Evolutionary conservation across 2,888 invertebrate species (phyloP).

Genomic region (Mythimna impura): DNA sequence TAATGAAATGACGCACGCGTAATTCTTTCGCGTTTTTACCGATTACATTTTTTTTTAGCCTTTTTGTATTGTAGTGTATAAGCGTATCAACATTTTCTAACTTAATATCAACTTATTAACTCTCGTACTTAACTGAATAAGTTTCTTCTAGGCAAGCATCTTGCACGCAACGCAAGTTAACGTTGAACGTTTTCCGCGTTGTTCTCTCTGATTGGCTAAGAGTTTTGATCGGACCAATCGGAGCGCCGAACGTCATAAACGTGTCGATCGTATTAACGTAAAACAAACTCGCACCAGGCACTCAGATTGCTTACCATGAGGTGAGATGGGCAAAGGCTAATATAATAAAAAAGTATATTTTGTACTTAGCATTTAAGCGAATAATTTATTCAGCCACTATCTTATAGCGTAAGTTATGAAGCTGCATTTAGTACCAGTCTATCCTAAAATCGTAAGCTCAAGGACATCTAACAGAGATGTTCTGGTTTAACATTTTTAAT

Average conservation of each 20-base stretch:
- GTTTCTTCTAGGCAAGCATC: background rate
- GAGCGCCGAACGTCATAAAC: too few relatives aligned
- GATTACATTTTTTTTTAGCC: background rate
- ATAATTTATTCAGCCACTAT: background rate
- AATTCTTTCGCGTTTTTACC: background rate
- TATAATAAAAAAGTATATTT: background rate
- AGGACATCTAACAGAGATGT: conserved; percentile 7
- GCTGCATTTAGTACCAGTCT: conserved; percentile 7
- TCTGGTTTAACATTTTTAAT: background rate
- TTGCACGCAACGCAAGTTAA: background rate
- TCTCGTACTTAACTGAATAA: background rate
- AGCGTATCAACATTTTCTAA: background rate
- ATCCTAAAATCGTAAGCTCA: conserved; percentile 6
- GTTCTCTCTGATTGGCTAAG: too few relatives aligned
- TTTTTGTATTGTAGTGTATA: background rate
- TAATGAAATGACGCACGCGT: background rate
- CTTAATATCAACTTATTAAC: background rate
- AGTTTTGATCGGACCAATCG: too few relatives aligned
- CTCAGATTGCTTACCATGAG: background rate
- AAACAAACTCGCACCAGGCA: too few relatives aligned
- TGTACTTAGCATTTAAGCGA: background rate
- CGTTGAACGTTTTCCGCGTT: too few relatives aligned
- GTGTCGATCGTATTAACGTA: too few relatives aligned
- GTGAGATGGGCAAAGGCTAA: background rate
- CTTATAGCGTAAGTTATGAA: conserved; percentile 15